Evolutionary conservation across 1,140 invertebrate species (phyloP).

Genomic region (Babylonia areolata): DNA sequence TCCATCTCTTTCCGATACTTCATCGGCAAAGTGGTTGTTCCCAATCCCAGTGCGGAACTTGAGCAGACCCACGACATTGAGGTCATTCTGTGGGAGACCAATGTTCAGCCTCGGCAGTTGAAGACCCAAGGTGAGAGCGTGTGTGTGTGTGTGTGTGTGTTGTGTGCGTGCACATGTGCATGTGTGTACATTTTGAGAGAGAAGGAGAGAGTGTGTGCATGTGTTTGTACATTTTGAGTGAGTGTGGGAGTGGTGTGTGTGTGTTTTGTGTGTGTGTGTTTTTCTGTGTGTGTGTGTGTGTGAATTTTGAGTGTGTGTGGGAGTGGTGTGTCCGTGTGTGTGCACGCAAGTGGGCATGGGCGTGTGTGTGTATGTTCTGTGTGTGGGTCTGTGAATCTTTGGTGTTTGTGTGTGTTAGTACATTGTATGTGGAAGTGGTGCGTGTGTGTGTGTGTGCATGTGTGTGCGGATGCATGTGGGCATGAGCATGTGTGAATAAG

Average conservation of each 20-base stretch:
- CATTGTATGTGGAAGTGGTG: not conserved
- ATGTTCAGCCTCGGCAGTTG: not conserved
- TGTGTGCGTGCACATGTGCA: not conserved
- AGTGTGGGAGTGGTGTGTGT: too few relatives aligned
- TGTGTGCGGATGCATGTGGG: not conserved
- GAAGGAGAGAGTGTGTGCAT: too few relatives aligned
- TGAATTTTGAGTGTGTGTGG: too few relatives aligned
- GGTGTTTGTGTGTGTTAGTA: conserved; percentile 5
- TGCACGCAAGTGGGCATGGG: not conserved
- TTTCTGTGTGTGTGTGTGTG: too few relatives aligned
- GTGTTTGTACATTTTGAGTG: not conserved
- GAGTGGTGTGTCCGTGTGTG: too few relatives aligned
- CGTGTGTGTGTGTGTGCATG: not conserved
- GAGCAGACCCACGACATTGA: not conserved
- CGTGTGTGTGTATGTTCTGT: not conserved
- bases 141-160: conserved; percentile 21
- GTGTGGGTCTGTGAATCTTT: not conserved
- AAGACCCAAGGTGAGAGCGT: not conserved
- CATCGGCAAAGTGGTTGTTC: not conserved
- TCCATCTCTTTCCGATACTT: not conserved
- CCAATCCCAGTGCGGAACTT: not conserved
- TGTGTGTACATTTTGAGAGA: too few relatives aligned
- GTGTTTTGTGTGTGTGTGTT: not conserved
- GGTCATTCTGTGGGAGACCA: conserved; percentile 4
- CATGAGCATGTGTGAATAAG: not conserved